Evolutionary conservation across 2,113 vertebrate species (phyloP), one percentile per base, ranked within the genome.

Genomic region (Clarias batrachus): DNA sequence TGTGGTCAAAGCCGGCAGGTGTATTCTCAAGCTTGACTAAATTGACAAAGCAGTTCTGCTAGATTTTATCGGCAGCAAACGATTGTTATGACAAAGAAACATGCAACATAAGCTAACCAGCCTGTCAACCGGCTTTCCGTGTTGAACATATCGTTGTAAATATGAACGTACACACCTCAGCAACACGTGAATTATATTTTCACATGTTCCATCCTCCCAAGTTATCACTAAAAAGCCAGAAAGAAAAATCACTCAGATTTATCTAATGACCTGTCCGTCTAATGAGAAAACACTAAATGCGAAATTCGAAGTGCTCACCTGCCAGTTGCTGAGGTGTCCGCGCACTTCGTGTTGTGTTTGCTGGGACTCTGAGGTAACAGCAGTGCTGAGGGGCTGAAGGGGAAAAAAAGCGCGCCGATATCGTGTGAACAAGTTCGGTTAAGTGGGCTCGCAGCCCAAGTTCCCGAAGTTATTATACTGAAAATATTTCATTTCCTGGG

Each of bases 401-500:
- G n/a, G n/a, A n/a, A n/a, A 59, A 59, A 59, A 59, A 33, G 77
- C 77, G 74, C 52, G 30, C 54, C 54, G 54, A 56, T 59, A 4
- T 30, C 16, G 48, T 48, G 25, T 52, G 41, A 25, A 41, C 48
- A 54, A 56, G 74, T 79, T 59, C 77, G 52, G 2, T 27, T 7
- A 57, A 78, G 54, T 78, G 54, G 0, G 56, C 54, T 27, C 71
- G 23, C 52, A 11, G 12, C 13, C 23, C 76, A 78, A 59, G 77
- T 80, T 80, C 56, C 11, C 27, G 7, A 80, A 80, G 78, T 80
- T 80, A 60, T 30, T 57, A 57, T n/a, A 76, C 41, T 30, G 13
- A 76, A 76, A 76, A 76, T 21, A 78, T 30, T 8, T 57, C 6
- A 60, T 60, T 80, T 37, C 27, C 56, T 12, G 10, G 27, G 57